Base-by-base conservation (phyloP, 2,888 invertebrate genomes). In the Epirrita christyi region DNA sequence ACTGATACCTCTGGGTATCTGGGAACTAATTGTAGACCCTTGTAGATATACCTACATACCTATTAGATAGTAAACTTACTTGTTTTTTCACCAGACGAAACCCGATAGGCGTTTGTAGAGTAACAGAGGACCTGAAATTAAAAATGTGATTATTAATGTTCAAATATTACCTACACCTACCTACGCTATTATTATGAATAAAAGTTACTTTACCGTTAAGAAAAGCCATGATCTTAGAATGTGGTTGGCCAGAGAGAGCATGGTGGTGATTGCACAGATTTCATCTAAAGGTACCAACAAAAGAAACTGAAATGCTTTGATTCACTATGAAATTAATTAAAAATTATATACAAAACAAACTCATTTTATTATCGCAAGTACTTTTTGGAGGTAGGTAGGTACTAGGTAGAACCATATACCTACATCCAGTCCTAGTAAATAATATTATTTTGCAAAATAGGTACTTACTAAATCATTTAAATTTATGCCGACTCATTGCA, bases 301-400 rank as follows among this genome's bases (percentile, higher is more conserved):
- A 14, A 47, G 52, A 48, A 63, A 56, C 65, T 46, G 53, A 47
- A 51, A 37, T 59, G 63, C 66, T 59, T 59, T 59, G 81, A 70
- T 74, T 62, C 71, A 85, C 76, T 66, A 55, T 83, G 84, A 71
- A 78, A 85, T 86, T 84, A 80, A 86, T 85, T 77, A 74, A 37
- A 65, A 63, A 45, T 43, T 27, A 44, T 46, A 60, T 70, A 71
- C 71, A 55, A 70, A 71, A 71, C 71, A 67, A 67, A 66, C 63
- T 57, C 54, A 55, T 67, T 75, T 73, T 6, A 44, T 14, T 34
- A 59, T 52, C 43, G 43, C 10, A 42, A 37, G n/a, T 40, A 32
- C 21, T 21, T 21, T 29, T 15, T 37, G 28, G 10, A 27, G 21
- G 29, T 34, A 27, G 21, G 29, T 34, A 44, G 15, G 37, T 43